phyloP scores from a whole-genome alignment of 2,113 vertebrate species.

The Chitala chitala region DNA sequence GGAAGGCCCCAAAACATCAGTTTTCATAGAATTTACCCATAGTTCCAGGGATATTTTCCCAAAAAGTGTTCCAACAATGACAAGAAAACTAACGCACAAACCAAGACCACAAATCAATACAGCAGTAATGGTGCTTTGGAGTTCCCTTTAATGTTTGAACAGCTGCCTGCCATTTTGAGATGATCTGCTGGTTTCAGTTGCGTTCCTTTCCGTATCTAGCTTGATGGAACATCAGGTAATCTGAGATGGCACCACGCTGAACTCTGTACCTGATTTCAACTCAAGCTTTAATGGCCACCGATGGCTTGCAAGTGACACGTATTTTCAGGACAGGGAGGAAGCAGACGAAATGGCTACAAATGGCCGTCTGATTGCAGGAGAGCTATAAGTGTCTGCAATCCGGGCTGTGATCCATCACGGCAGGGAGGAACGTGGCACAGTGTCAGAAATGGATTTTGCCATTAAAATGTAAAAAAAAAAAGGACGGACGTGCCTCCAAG shows the following conservation, averaged over 20 bases:
- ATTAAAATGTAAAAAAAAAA: slow-evolving; percentile 50
- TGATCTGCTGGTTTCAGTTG: background rate
- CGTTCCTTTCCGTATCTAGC: background rate
- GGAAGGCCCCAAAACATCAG: too few species aligned
- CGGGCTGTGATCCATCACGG: slow-evolving; percentile 46
- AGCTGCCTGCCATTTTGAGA: slow-evolving; percentile 4
- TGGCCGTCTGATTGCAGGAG: slow-evolving; percentile 8
- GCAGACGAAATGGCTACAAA: slow-evolving; percentile 43
- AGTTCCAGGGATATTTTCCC: too few species aligned
- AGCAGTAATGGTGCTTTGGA: background rate
- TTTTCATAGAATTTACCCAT: too few species aligned
- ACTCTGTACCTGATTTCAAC: background rate
- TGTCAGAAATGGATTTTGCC: slow-evolving; percentile 55
- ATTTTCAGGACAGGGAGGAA: slow-evolving; percentile 43
- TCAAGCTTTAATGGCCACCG: background rate
- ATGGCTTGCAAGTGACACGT: background rate
- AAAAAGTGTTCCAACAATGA: background rate
- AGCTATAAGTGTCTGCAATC: slow-evolving; percentile 41
- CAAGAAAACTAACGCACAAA: background rate
- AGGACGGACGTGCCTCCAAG: slow-evolving; percentile 45
- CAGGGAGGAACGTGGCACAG: slow-evolving; percentile 31
- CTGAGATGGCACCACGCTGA: background rate
- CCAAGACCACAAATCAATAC: background rate
- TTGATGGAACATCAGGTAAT: background rate
- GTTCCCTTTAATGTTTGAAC: background rate